phyloP scores from a whole-genome alignment of 1,140 invertebrate species.

The Drosophila mauritiana region DNA sequence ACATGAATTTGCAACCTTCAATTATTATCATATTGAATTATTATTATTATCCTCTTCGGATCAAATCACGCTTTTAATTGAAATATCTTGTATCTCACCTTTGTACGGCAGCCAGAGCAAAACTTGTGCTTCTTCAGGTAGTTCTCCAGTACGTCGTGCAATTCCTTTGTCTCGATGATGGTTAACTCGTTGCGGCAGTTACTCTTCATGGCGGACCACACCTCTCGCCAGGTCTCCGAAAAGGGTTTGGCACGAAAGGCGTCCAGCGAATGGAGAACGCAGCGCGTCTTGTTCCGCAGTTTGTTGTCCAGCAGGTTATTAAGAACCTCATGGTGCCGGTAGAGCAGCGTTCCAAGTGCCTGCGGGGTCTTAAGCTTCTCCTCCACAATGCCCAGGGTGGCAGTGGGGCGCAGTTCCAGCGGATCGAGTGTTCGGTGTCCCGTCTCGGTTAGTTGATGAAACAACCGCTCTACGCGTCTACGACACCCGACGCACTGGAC shows the following conservation, averaged over 20 bases:
- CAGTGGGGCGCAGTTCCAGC: constrained; percentile 89
- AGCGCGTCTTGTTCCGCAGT: constrained; percentile 94
- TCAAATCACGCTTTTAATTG: neutral
- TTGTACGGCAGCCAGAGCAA: constrained; percentile 95
- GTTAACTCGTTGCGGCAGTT: constrained; percentile 94
- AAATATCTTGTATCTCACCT: constrained; percentile 86
- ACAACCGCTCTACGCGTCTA: constrained; percentile 94
- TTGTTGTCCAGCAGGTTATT: constrained; percentile 92
- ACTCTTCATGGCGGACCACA: constrained; percentile 94
- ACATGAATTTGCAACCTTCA: no score
- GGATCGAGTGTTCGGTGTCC: constrained; percentile 94
- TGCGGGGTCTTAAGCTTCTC: constrained; percentile 91
- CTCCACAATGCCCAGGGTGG: constrained; percentile 90
- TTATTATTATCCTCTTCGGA: no score
- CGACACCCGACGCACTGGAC: constrained; percentile 97
- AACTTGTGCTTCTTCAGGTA: constrained; percentile 97
- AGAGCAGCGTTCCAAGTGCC: constrained; percentile 91
- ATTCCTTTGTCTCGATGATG: constrained; percentile 91
- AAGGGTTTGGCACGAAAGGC: constrained; percentile 91
- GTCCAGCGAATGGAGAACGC: constrained; percentile 94
- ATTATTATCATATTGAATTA: no score
- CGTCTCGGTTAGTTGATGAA: constrained; percentile 92
- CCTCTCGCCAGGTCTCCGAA: constrained; percentile 90
- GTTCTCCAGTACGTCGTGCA: constrained; percentile 93
- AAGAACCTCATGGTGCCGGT: constrained; percentile 92